Conservation (phyloP, 2,888 invertebrate genomes). For the Sarcophaga rosellei region DNA sequence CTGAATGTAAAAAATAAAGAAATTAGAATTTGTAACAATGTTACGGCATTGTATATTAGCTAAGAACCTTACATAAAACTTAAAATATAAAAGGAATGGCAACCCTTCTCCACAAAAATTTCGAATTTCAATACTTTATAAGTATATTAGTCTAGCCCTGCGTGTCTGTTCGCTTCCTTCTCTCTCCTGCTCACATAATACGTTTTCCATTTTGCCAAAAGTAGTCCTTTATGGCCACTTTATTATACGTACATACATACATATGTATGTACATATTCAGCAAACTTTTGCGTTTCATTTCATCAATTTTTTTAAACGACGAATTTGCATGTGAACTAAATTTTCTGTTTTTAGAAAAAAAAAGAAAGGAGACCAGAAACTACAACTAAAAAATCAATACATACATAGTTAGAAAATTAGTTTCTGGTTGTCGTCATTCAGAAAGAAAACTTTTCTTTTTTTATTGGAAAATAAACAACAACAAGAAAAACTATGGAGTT, state of each 20-base stretch:
- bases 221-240: conserved; percentile 32
- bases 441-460: no score
- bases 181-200: not conserved
- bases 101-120: not conserved
- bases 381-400: conserved; percentile 48
- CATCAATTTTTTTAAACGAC: not conserved
- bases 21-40: no score
- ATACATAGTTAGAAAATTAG: conserved; percentile 61
- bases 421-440: conserved; percentile 18
- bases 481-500: no score
- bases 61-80: no score
- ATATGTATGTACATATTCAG: not conserved
- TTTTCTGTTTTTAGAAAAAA: conserved; percentile 4
- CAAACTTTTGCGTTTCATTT: conserved; percentile 15
- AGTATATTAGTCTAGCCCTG: not conserved
- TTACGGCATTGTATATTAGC: no score
- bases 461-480: no score
- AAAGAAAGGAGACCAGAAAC: not conserved
- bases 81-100: not conserved
- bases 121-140: not conserved
- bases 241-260: not conserved
- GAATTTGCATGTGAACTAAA: conserved; percentile 51
- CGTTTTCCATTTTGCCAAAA: conserved; percentile 28
- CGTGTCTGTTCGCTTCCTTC: not conserved
- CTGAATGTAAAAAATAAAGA: no score